Base-by-base conservation (phyloP, 2,888 invertebrate genomes). In the Spilarctia lutea region DNA sequence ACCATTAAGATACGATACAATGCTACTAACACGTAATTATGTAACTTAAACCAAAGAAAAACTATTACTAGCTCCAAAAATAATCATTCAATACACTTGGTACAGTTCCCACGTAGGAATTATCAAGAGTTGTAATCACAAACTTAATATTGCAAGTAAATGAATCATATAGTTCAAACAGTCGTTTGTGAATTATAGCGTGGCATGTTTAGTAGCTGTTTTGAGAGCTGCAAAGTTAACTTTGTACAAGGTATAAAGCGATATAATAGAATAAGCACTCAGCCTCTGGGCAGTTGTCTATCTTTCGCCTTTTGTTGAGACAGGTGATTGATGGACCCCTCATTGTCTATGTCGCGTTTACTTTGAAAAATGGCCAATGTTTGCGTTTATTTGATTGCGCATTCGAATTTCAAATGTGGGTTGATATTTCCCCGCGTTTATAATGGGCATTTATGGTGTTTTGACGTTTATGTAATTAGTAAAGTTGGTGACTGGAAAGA, bases 291-390 rank as follows among this genome's bases (percentile, higher is more conserved):
- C 90, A 91, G 91, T 91, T 89, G 92, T 91, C 91, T 92, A 90
- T 91, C 88, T 87, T 85, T 89, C 88, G 90, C 90, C 93, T 93
- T 93, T 94, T 93, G 93, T 93, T 90, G 83, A 65, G 82, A 81
- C 84, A 89, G 84, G 88, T 94, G 94, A 95, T 95, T 94, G 94
- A 95, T 95, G 93, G 88, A 79, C 80, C 79, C 81, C 84, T 90
- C 89, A 92, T 92, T 92, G 93, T 91, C 87, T 90, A 86, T 91
- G 94, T 93, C 92, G 91, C 92, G 88, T 92, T 92, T 91, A 88
- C 86, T 92, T 91, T 94, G 94, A 94, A 92, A 93, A 94, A 95
- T 93, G 92, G 91, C 90, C 86, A 88, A 85, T 92, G 91, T 93
- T 94, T 92, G 91, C 88, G 88, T 88, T 88, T 88, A 87, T 88